A percentile compares a stretch with the other conserved stretches of the same genome.
phyloP scores from a whole-genome alignment of 2,888 invertebrate species.

The Drosophila mimica region DNA sequence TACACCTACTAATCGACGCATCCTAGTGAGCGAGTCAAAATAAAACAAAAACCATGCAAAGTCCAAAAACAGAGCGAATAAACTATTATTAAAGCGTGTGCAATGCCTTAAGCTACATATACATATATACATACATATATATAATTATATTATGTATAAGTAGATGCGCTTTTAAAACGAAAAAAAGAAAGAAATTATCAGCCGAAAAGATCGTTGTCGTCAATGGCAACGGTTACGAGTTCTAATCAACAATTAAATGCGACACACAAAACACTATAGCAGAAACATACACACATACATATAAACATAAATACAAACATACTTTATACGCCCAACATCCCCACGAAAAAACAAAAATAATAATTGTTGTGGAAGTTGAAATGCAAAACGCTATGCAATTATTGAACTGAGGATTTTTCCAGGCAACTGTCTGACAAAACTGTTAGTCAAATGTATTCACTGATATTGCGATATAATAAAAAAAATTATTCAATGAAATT shows the following conservation, averaged over 20 bases:
- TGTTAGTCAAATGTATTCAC: conserved; percentile 76
- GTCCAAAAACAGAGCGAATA: conserved; percentile 42
- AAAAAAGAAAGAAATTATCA: conserved; percentile 56
- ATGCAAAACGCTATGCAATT: conserved; percentile 43
- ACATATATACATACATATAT: conserved; percentile 39
- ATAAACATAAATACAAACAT: conserved; percentile 6
- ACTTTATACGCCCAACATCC: conserved; percentile 13
- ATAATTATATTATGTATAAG: conserved; percentile 46
- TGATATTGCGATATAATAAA: conserved; percentile 75
- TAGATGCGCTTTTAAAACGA: conserved; percentile 56
- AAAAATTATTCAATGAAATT: conserved; percentile 63
- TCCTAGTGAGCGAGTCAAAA: conserved; percentile 64
- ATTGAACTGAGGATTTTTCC: conserved; percentile 62
- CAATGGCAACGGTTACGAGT: conserved; percentile 59
- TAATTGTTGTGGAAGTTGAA: conserved; percentile 35
- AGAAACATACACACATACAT: conserved; percentile 2
- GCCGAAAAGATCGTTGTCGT: conserved; percentile 70
- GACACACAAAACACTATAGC: conserved; percentile 20
- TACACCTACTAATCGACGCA: conserved; percentile 57
- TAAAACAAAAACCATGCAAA: conserved; percentile 27
- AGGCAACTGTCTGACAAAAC: conserved; percentile 61
- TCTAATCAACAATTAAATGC: conserved; percentile 66
- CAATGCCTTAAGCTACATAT: conserved; percentile 59
- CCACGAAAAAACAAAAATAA: conserved; percentile 15
- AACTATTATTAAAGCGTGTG: conserved; percentile 35